Conservation (phyloP, 1,140 invertebrate genomes). For the Euura saliciscinereae region DNA sequence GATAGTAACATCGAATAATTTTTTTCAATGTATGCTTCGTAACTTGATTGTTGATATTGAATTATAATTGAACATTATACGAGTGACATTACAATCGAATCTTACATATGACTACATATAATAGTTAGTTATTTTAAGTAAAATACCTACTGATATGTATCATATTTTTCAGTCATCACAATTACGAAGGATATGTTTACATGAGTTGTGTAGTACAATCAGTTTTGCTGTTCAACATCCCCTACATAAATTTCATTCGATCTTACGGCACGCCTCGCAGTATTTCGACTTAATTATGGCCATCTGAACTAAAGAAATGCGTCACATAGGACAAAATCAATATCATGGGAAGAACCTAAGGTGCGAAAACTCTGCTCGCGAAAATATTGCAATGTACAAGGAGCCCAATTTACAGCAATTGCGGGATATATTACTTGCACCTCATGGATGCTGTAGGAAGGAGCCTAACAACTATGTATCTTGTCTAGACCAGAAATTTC, state of each 20-base stretch:
- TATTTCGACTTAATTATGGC: no score
- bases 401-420: no score
- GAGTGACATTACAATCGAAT: not conserved
- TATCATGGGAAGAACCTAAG: no score
- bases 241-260: slow-evolving; percentile 19
- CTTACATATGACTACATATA: not conserved
- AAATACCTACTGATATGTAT: slow-evolving; percentile 51
- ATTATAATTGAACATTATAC: not conserved
- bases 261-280: no score
- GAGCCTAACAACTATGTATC: no score
- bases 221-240: slow-evolving; percentile 24
- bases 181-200: slow-evolving; percentile 36
- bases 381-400: no score
- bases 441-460: no score
- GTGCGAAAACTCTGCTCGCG: no score
- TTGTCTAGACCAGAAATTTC: no score
- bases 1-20: not conserved
- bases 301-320: no score
- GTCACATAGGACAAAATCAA: no score
- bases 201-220: slow-evolving; percentile 22
- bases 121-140: slow-evolving; percentile 8
- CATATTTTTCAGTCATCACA: slow-evolving; percentile 53
- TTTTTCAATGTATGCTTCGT: slow-evolving; percentile 1
- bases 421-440: no score
- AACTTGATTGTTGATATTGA: not conserved